Evolutionary conservation across 1,140 invertebrate species (phyloP), one percentile per base, ranked within the genome.

Genomic region (Epicauta chinensis): DNA sequence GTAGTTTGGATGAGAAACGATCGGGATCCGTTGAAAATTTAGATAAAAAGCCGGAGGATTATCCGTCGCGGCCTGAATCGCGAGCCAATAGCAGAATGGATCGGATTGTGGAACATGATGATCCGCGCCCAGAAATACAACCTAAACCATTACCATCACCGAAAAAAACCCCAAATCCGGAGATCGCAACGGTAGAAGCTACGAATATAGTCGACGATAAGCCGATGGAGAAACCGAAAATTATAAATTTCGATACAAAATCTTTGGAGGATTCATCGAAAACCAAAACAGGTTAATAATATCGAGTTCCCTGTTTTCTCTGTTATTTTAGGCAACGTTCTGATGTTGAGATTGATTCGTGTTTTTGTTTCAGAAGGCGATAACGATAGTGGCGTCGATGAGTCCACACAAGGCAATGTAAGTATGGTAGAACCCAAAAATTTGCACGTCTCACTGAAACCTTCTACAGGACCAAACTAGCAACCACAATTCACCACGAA

Each of bases 321-420:
- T 47, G 16, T 9, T 29, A n/a, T 31, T 35, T 12, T 34, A 13
- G 16, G 16, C 1, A 32, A 46, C 11, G 11, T 46, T 35, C 4
- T 42, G 29, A 32, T 14, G n/a, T 44, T 37, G 43, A 37, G 23
- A 7, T 17, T 13, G 15, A 17, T 58, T 63, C 39, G 58, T 56
- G 59, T 5, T 64, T 58, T 68, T 65, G 70, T 80, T 78, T 53
- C 75, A 89, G 86, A 86, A 73, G 81, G 83, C 16, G 84, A 87
- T 69, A 87, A 87, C 63, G 85, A 87, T 63, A 87, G 83, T 69
- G 84, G 82, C 34, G 83, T 84, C 11, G 83, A 87, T 66, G 85
- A 87, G 69, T 81, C 81, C 32, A 84, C 81, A 41, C 84, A 86
- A 72, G 81, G 82, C 73, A 81, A 83, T 74, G 84, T 87, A 67